Evolutionary conservation across 2,888 invertebrate genomes (phyloP).

Genomic region (Polylopha cassiicola): DNA sequence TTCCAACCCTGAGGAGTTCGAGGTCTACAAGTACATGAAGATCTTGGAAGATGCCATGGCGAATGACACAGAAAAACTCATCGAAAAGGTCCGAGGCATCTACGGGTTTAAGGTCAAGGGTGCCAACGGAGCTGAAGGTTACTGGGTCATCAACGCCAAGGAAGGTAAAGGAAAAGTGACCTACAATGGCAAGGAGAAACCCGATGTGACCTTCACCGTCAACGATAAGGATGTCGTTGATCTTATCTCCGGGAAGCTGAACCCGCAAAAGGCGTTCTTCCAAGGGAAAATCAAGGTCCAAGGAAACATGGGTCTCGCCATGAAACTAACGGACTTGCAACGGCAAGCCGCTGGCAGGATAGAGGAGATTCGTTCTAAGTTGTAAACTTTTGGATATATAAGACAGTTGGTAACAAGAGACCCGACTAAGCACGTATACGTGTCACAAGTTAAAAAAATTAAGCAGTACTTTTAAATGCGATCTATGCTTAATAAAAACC

Average conservation of each 20-base stretch:
- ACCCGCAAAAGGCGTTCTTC: conserved; percentile 97
- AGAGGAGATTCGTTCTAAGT: conserved; percentile 83
- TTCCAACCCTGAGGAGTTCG: conserved; percentile 81
- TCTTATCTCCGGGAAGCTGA: conserved; percentile 92
- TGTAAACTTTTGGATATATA: conserved; percentile 68
- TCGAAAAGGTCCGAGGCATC: conserved; percentile 90
- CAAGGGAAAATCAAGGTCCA: conserved; percentile 97
- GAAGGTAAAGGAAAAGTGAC: conserved; percentile 91
- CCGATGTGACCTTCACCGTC: conserved; percentile 93
- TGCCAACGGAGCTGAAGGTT: conserved; percentile 86
- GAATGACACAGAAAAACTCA: conserved; percentile 86
- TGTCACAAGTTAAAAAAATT: too few species aligned
- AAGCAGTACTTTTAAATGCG: too few species aligned
- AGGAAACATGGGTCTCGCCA: conserved; percentile 97
- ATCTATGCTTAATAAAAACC: too few species aligned
- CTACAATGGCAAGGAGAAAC: conserved; percentile 88
- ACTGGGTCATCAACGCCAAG: conserved; percentile 95
- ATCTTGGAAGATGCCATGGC: conserved; percentile 88
- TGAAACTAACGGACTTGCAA: conserved; percentile 93
- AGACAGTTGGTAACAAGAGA: conserved; percentile 27
- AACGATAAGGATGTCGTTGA: conserved; percentile 93
- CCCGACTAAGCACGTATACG: too few species aligned
- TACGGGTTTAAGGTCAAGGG: conserved; percentile 94
- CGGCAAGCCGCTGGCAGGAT: conserved; percentile 84
- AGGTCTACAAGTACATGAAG: conserved; percentile 88